Evolutionary conservation across 2,797 vertebrate genomes (phyloP), one percentile per base, ranked within the genome.

Genomic region (Danio choprae): DNA sequence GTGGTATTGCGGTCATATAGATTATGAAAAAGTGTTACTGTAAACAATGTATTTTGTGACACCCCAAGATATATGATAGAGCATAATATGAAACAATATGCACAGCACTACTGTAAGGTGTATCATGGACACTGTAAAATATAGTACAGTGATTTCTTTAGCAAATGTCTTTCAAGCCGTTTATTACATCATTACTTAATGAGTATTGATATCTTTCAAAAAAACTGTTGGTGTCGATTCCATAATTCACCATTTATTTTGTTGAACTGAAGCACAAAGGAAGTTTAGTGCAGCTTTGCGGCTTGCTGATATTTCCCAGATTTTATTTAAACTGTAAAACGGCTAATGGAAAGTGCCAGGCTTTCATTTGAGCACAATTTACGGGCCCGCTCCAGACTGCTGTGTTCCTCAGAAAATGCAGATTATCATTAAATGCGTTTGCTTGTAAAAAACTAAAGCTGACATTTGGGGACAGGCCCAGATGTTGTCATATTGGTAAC

Each of bases 271-370:
- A 53, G 48, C 51, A 77, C 64, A 71, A 71, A 81, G 55, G 53
- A 53, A n/a, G 68, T 77, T 69, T 76, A 64, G 77, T 71, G 38
- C 41, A 29, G 74, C 56, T 76, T 63, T 75, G 18, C 63, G 53
- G 48, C 73, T 76, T 36, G 56, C 62, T 76, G 72, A 82, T 84
- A 78, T 84, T 85, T 82, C 73, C 63, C 78, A 85, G 80, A 83
- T 86, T 87, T 86, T 58, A 86, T 83, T 82, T 86, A 83, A 84
- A 81, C 79, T 74, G 63, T 77, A 84, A 84, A 88, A 72, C 43
- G 50, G 51, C 79, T 68, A 81, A 85, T 83, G 71, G 56, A 79
- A 86, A 78, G 77, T 77, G 74, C 82, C 75, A 79, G 74, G 58
- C 68, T 75, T 78, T 85, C 58, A 80, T 83, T 83, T 81, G 62